Base-by-base conservation (phyloP, 2,797 vertebrate genomes). In the Nothura maculosa region DNA sequence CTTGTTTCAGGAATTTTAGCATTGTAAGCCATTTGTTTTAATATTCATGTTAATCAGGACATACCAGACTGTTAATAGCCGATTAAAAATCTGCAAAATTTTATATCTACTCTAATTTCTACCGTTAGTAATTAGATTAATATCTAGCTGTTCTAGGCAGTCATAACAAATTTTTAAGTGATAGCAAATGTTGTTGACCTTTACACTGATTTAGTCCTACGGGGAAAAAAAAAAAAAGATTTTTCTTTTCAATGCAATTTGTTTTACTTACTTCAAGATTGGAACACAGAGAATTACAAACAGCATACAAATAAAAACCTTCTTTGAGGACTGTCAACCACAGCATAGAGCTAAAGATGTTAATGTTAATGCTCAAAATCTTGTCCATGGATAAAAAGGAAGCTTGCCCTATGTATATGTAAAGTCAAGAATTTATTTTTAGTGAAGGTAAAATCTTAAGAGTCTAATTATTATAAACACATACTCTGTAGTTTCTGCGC, bases 1-100 rank as follows among this genome's bases (percentile, higher is more conserved):
- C 21, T 75, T 12, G 22, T 69, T 92, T 90, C 60, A 63, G 66
- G 34, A 84, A 89, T 20, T 68, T 27, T 87, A 36, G 30, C n/a
- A 55, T 73, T 18, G 66, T 38, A 90, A 50, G 5, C 64, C 2
- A 50, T 62, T 62, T 76, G 7, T 69, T 92, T 87, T 87, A 87
- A 66, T 72, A 78, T 58, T 73, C 18, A 16, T 86, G 54, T 87
- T 87, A 87, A 62, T 76, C 20, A 16, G 83, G 58, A 6, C 78
- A 36, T 69, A 28, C 61, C 61, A 64, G 22, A 19, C 9, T 12
- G 85, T 91, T 16, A 64, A 30, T 1, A 82, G 12, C 6, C n/a
- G 68, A 54, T 21, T 25, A 68, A 54, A 92, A 28, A 47, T 72
- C 21, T 81, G 66, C 1, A 5, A 68, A 76, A 55, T 6, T 61